Conservation (phyloP, 2,888 invertebrate genomes). For the Ophioninae sp. region DNA sequence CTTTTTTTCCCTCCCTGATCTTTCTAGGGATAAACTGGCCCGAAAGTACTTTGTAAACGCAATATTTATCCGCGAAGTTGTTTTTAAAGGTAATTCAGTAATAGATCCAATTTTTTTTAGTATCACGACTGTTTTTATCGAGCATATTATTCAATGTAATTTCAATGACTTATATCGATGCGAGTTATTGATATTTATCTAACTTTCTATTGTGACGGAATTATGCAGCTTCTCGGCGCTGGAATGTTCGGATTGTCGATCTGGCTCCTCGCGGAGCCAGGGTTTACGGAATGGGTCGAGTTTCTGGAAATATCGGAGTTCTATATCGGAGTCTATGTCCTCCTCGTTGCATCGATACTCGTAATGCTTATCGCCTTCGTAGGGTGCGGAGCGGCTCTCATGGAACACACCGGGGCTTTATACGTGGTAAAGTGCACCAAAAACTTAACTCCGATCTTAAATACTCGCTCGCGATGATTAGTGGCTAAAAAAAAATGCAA, state of each 20-base stretch:
- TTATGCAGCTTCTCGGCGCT: conserved; percentile 88
- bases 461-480: no score
- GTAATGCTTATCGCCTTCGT: conserved; percentile 90
- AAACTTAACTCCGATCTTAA: neutral
- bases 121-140: no score
- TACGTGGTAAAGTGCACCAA: conserved; percentile 84
- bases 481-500: no score
- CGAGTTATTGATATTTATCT: neutral
- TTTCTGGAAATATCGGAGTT: conserved; percentile 89
- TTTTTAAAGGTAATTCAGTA: no score
- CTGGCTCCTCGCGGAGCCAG: conserved; percentile 91
- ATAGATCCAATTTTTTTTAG: no score
- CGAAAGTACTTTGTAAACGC: no score
- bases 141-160: no score
- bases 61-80: no score
- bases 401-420: conserved; percentile 87
- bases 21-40: no score
- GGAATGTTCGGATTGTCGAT: conserved; percentile 90
- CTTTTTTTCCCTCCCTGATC: no score
- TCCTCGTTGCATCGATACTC: conserved; percentile 87
- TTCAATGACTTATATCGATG: no score
- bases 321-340: conserved; percentile 92
- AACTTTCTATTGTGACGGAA: neutral
- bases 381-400: conserved; percentile 91
- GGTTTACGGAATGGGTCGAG: conserved; percentile 91